Evolutionary conservation across 2,888 invertebrate genomes (phyloP).

Genomic region (Priocnemis perturbator): DNA sequence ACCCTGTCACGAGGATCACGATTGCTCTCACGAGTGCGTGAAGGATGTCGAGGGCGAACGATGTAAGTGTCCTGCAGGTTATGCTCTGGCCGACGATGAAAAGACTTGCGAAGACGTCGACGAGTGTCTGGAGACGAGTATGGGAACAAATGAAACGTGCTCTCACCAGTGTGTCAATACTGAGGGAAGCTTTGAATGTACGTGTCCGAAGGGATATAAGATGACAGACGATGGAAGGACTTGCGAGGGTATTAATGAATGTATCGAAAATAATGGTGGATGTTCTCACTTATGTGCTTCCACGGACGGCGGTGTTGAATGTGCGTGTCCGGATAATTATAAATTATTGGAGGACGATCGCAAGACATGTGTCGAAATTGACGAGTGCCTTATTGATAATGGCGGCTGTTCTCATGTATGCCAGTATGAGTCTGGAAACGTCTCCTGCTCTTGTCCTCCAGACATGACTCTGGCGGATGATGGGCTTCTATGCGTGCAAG

Average conservation of each 20-base stretch:
- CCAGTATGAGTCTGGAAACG: slow-evolving; percentile 76
- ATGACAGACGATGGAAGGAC: slow-evolving; percentile 65
- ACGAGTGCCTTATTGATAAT: slow-evolving; percentile 77
- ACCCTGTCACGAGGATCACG: slow-evolving; percentile 77
- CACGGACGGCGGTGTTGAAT: slow-evolving; percentile 69
- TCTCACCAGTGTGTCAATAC: slow-evolving; percentile 79
- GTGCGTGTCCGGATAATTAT: slow-evolving; percentile 75
- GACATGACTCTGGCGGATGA: slow-evolving; percentile 58
- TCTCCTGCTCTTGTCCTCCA: slow-evolving; percentile 76
- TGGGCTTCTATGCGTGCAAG: slow-evolving; percentile 72
- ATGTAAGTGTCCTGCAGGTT: slow-evolving; percentile 75
- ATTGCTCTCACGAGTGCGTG: slow-evolving; percentile 81
- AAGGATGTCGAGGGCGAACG: slow-evolving; percentile 77
- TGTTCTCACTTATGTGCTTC: slow-evolving; percentile 76
- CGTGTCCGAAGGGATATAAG: slow-evolving; percentile 77
- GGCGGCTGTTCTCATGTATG: slow-evolving; percentile 79
- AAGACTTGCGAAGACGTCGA: slow-evolving; percentile 74
- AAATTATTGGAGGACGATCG: slow-evolving; percentile 72
- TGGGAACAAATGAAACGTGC: slow-evolving; percentile 66
- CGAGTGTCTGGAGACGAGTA: slow-evolving; percentile 73
- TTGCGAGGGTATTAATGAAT: slow-evolving; percentile 71
- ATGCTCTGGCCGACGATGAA: slow-evolving; percentile 57
- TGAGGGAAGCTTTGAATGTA: slow-evolving; percentile 79
- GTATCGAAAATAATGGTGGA: slow-evolving; percentile 77
- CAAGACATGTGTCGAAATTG: slow-evolving; percentile 75